Conservation (phyloP, 2,888 invertebrate species). For the Heterodera filipjevi region DNA sequence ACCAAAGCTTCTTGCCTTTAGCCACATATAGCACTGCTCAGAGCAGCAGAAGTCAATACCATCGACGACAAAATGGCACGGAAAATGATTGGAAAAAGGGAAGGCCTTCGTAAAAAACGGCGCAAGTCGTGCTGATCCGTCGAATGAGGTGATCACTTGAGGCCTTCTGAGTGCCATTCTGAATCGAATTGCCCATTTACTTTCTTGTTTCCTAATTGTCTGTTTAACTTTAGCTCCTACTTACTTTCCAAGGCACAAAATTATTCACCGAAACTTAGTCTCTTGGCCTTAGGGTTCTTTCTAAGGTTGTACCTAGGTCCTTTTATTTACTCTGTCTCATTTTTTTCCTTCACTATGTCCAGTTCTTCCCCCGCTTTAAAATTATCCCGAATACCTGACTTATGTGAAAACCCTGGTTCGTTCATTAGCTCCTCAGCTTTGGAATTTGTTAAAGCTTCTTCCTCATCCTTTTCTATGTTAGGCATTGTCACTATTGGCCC, state of each 20-base stretch:
- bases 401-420: slow-evolving; percentile 6
- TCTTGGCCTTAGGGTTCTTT: not conserved
- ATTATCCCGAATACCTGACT: not conserved
- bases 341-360: not conserved
- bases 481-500: no score
- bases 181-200: no score
- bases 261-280: not conserved
- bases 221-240: not conserved
- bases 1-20: not conserved
- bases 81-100: not conserved
- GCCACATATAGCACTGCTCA: not conserved
- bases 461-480: no score
- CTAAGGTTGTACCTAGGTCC: not conserved
- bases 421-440: not conserved
- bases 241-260: not conserved
- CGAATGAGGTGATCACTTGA: not conserved
- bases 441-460: not conserved
- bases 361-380: not conserved
- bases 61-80: not conserved
- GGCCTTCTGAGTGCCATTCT: not conserved
- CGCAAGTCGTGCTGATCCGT: not conserved
- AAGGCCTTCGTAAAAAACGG: not conserved
- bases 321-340: not conserved
- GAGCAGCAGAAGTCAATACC: not conserved
- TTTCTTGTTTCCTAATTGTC: no score